A percentile compares a stretch with the other conserved stretches of the same genome.
phyloP scores from a whole-genome alignment of 2,888 invertebrate genomes.

The Melieria omissa region DNA sequence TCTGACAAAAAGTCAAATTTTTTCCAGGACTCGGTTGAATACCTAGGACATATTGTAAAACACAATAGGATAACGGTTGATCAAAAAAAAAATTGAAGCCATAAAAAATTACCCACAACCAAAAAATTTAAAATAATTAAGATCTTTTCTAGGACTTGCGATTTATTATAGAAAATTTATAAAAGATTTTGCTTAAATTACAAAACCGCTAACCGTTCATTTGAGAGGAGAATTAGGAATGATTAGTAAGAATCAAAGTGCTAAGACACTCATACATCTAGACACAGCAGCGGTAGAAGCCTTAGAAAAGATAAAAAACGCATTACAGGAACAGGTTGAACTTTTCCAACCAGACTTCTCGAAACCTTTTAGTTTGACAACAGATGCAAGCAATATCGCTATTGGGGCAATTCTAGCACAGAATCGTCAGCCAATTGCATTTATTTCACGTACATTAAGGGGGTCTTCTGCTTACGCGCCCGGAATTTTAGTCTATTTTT shows the following conservation, averaged over 20 bases:
- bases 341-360: no score
- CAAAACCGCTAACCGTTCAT: not conserved
- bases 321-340: no score
- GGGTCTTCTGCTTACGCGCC: no score
- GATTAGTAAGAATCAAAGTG: no score
- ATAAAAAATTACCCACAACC: not conserved
- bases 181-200: not conserved
- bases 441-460: conserved; percentile 3
- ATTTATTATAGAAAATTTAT: conserved; percentile 9
- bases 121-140: conserved; percentile 3
- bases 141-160: not conserved
- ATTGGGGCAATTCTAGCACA: not conserved
- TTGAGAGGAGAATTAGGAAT: no score
- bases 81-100: conserved; percentile 1
- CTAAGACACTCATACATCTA: no score
- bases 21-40: conserved; percentile 12
- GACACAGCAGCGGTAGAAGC: not conserved
- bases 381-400: not conserved
- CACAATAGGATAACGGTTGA: conserved; percentile 11
- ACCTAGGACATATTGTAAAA: conserved; percentile 11
- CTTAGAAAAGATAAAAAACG: no score
- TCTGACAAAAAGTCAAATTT: conserved; percentile 12
- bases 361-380: conserved; percentile 7
- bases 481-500: no score
- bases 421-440: conserved; percentile 10